Evolutionary conservation across 2,113 vertebrate species (phyloP).

Genomic region (Aspidoscelis tigris): DNA sequence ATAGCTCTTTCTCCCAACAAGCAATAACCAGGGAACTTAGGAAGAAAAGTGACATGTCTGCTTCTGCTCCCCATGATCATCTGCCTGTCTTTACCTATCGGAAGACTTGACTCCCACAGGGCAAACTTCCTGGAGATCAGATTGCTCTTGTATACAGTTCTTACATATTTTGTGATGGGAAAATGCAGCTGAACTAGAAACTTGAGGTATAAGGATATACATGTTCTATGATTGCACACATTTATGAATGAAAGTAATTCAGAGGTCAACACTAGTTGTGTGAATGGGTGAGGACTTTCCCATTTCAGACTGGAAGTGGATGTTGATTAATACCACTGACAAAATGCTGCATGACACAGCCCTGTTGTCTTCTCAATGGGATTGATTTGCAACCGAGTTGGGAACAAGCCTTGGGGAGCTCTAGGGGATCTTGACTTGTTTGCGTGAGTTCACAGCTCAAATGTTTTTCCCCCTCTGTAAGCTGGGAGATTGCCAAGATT

Average conservation of each 20-base stretch:
- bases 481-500: slow-evolving; percentile 76
- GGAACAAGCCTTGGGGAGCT: slow-evolving; percentile 57
- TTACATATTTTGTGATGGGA: not conserved
- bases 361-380: slow-evolving; percentile 68
- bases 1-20: too few relatives aligned
- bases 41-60: too few relatives aligned
- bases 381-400: slow-evolving; percentile 47
- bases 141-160: not conserved
- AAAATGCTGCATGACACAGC: not conserved
- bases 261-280: not conserved
- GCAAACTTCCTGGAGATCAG: not conserved
- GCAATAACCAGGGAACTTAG: too few relatives aligned
- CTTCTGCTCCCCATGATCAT: too few relatives aligned
- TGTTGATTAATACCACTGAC: slow-evolving; percentile 34
- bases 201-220: not conserved
- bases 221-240: not conserved
- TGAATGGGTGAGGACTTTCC: not conserved
- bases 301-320: slow-evolving; percentile 21
- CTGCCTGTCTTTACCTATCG: too few relatives aligned
- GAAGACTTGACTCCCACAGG: not conserved
- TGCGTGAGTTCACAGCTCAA: slow-evolving; percentile 67
- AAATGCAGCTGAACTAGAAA: not conserved
- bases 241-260: not conserved
- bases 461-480: slow-evolving; percentile 64
- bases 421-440: slow-evolving; percentile 52